phyloP scores from a whole-genome alignment of 2,888 invertebrate genomes.

The Trissoscelio sp. region DNA sequence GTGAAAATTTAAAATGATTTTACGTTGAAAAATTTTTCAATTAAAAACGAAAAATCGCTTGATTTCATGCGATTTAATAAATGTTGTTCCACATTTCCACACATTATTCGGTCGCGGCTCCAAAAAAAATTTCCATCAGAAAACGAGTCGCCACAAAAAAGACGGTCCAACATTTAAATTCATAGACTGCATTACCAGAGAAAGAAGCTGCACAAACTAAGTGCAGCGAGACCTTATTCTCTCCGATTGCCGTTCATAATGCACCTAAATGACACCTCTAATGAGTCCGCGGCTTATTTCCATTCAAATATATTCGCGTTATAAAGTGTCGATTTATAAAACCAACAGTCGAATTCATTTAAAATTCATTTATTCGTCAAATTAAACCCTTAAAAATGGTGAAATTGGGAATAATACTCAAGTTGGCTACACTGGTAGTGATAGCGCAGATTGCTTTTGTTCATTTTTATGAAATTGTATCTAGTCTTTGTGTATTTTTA shows the following conservation, averaged over 20 bases:
- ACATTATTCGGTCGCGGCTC: neutral
- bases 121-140: slow-evolving; percentile 36
- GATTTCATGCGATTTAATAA: neutral
- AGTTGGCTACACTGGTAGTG: no score
- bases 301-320: slow-evolving; percentile 50
- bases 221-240: slow-evolving; percentile 36
- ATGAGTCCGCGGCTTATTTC: slow-evolving; percentile 44
- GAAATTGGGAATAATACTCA: neutral
- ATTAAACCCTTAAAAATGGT: neutral
- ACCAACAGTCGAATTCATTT: neutral
- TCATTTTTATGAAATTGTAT: no score
- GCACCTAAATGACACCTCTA: slow-evolving; percentile 50
- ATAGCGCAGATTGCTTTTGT: no score
- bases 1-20: no score
- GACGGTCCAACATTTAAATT: slow-evolving; percentile 44
- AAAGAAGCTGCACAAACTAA: slow-evolving; percentile 31
- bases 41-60: no score
- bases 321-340: slow-evolving; percentile 37
- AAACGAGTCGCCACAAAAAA: slow-evolving; percentile 18
- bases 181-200: slow-evolving; percentile 36
- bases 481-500: no score
- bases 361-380: slow-evolving; percentile 1
- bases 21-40: no score
- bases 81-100: neutral
- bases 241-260: slow-evolving; percentile 47